These are phyloP conservation scores for Rhizoglyphus robini DNA, from an alignment of 1,140 invertebrate species.

Conservation along the genomic window DNA sequence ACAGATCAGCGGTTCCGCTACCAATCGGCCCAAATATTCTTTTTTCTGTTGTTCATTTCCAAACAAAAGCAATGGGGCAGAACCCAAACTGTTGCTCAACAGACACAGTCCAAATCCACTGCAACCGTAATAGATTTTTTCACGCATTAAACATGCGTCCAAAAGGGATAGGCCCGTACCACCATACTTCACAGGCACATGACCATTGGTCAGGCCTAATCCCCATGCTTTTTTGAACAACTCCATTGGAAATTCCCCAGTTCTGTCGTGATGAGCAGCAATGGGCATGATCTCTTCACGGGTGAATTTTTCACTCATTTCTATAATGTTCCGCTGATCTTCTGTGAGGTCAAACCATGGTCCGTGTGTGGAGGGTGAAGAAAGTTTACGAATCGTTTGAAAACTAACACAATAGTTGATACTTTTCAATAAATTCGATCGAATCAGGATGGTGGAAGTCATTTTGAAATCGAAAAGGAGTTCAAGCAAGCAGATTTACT, in stretches of 20 bases:
- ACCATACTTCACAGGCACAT: slow-evolving; percentile 52
- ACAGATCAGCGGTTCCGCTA: slow-evolving; percentile 72
- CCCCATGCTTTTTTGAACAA: slow-evolving; percentile 83
- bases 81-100: slow-evolving; percentile 40
- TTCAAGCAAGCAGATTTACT: too few species aligned
- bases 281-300: slow-evolving; percentile 79
- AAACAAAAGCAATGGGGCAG: slow-evolving; percentile 69
- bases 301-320: slow-evolving; percentile 73
- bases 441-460: too few species aligned
- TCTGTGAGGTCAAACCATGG: slow-evolving; percentile 40
- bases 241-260: slow-evolving; percentile 76
- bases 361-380: neutral
- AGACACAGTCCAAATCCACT: slow-evolving; percentile 40
- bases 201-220: slow-evolving; percentile 71
- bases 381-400: too few species aligned
- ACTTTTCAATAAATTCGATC: too few species aligned
- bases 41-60: slow-evolving; percentile 78
- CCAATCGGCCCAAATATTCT: slow-evolving; percentile 71
- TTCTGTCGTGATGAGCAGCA: slow-evolving; percentile 76
- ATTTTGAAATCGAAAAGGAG: too few species aligned
- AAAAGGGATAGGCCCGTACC: slow-evolving; percentile 33
- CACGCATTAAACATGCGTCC: slow-evolving; percentile 35
- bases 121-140: slow-evolving; percentile 42
- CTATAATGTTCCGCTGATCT: slow-evolving; percentile 67
- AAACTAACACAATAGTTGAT: too few species aligned